phyloP scores from a whole-genome alignment of 92 coral and sea anemone species.

The Porites evermanni region DNA sequence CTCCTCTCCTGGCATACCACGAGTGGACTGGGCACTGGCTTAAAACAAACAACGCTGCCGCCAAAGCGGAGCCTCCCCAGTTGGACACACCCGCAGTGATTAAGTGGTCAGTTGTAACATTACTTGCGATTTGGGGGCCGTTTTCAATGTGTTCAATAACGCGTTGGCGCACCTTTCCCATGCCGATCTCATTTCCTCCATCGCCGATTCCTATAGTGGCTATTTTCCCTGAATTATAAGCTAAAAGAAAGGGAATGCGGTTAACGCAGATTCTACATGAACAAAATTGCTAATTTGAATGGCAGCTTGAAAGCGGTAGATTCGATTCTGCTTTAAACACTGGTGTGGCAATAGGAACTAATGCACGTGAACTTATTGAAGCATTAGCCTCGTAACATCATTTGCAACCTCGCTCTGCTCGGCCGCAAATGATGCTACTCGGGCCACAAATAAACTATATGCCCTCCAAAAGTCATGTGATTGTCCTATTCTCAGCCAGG shows the following conservation, averaged over 20 bases:
- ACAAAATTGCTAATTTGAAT: no score
- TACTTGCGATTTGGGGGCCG: conserved; percentile 80
- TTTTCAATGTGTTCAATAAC: conserved; percentile 70
- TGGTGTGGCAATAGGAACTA: no score
- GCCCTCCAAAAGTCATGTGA: no score
- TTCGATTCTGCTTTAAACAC: no score
- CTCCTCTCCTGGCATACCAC: conserved; percentile 65
- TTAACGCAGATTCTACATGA: no score
- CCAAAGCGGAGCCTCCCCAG: conserved; percentile 77
- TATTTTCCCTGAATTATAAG: conserved; percentile 44
- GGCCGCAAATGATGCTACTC: no score
- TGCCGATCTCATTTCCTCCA: conserved; percentile 98
- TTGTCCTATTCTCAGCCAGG: no score
- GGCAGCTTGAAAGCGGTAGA: no score
- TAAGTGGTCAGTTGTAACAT: conserved; percentile 74
- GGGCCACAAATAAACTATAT: no score
- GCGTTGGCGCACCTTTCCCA: conserved; percentile 84
- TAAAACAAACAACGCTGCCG: conserved; percentile 51
- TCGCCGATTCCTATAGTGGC: conserved; percentile 92
- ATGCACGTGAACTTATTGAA: no score
- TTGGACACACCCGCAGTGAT: conserved; percentile 97
- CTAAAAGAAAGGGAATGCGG: conserved; percentile 25
- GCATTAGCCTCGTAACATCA: no score
- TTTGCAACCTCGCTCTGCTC: no score
- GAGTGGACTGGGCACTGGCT: conserved; percentile 76